Base-by-base conservation (phyloP, 2,797 vertebrate genomes). In the Chaunax sp. region DNA sequence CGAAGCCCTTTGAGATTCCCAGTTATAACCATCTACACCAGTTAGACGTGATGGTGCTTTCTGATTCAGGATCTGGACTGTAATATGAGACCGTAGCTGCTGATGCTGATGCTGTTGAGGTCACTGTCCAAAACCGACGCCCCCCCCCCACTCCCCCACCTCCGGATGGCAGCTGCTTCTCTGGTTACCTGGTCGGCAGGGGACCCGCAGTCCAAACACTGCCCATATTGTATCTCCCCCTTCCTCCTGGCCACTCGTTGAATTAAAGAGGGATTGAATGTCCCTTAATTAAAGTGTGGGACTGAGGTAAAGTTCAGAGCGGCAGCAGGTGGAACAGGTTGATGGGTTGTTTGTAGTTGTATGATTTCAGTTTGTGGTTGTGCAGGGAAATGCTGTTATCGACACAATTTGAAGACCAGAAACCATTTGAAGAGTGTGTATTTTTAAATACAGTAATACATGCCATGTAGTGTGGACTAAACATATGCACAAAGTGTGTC, bases 261-360 rank as follows among this genome's bases (percentile, higher is more conserved):
- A 81, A 81, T 85, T 83, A 69, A 63, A 47, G 68, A 69, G 60
- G 71, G 84, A 85, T 90, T 84, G 61, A 76, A 87, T 92, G 71
- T 80, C 88, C 6, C 16, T 76, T 87, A 84, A 88, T 90, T 69
- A 87, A 85, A 86, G 69, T 77, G 69, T 69, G 59, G 56, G 70
- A 81, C 61, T 67, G 75, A 58, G 64, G 18, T 44, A 43, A 80
- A 81, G 50, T 40, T 44, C 49, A 41, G 66, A 53, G 75, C 71
- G 62, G 79, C 54, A 64, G 62, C 67, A 58, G 57, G 14, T 3
- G 46, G 41, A 78, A 26, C 58, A 30, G 52, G 3, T n/a, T 22
- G n/a, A n/a, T n/a, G n/a, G 19, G 5, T 16, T 28, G 43, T 67
- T 63, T 55, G 33, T 23, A 8, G 15, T 41, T 9, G 10, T n/a